Evolutionary conservation across 2,888 invertebrate species (phyloP).

Genomic region (Latheticus oryzae): DNA sequence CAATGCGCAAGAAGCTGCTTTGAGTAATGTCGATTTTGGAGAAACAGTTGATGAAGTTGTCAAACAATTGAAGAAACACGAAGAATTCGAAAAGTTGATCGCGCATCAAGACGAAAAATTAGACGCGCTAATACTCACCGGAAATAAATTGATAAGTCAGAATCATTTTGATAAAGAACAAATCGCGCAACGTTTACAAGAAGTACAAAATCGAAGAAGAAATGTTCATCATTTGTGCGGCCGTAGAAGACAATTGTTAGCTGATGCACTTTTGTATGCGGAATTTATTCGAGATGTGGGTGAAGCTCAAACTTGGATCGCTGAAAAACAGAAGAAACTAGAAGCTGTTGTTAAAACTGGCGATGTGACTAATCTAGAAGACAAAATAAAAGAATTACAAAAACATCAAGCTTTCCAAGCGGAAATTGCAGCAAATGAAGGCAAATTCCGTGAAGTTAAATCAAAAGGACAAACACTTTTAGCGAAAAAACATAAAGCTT

Average conservation of each 20-base stretch:
- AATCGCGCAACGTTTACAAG: slow-evolving; percentile 80
- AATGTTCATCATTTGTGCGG: slow-evolving; percentile 77
- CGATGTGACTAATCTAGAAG: slow-evolving; percentile 87
- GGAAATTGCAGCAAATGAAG: slow-evolving; percentile 88
- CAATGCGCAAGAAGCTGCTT: slow-evolving; percentile 85
- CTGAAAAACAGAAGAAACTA: slow-evolving; percentile 89
- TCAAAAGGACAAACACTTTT: slow-evolving; percentile 77
- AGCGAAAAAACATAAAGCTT: slow-evolving; percentile 78
- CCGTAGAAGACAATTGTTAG: slow-evolving; percentile 76
- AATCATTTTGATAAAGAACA: slow-evolving; percentile 90
- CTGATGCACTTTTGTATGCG: slow-evolving; percentile 83
- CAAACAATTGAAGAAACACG: slow-evolving; percentile 90
- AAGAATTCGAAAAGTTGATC: slow-evolving; percentile 92
- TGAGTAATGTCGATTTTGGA: slow-evolving; percentile 76
- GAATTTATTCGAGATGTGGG: slow-evolving; percentile 93
- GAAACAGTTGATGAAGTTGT: slow-evolving; percentile 90
- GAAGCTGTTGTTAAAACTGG: slow-evolving; percentile 81
- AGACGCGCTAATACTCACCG: slow-evolving; percentile 83
- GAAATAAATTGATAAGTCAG: slow-evolving; percentile 86
- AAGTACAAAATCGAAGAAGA: slow-evolving; percentile 79
- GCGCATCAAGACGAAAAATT: slow-evolving; percentile 91
- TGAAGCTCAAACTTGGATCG: slow-evolving; percentile 92
- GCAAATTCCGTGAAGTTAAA: slow-evolving; percentile 85
- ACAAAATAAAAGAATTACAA: slow-evolving; percentile 94
- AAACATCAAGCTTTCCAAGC: slow-evolving; percentile 96